Evolutionary conservation across 2,888 invertebrate genomes (phyloP).

Genomic region (Hydroisotoma schaefferi): DNA sequence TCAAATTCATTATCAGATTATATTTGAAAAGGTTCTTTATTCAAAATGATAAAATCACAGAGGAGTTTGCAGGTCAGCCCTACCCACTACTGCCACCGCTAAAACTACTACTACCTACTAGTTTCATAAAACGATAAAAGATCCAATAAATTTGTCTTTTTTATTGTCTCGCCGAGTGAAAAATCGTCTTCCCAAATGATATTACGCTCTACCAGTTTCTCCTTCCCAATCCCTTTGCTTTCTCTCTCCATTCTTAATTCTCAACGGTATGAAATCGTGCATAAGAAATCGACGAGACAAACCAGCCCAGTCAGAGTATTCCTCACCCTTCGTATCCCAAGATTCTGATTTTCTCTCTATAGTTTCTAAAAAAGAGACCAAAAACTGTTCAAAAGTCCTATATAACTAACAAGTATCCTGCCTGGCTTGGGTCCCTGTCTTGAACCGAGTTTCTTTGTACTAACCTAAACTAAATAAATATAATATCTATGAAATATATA

Average conservation of each 20-base stretch:
- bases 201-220: constrained; percentile 29
- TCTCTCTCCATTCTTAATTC: constrained; percentile 9
- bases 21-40: constrained; percentile 6
- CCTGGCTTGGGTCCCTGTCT: too few species aligned
- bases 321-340: too few species aligned
- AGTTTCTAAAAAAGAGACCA: too few species aligned
- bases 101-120: too few species aligned
- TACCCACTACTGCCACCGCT: not conserved
- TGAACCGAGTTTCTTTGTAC: too few species aligned
- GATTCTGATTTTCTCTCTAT: too few species aligned
- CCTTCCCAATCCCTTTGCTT: not conserved
- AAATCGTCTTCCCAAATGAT: constrained; percentile 32
- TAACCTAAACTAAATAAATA: too few species aligned
- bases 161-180: constrained; percentile 40
- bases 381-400: too few species aligned
- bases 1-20: constrained; percentile 10
- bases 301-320: too few species aligned
- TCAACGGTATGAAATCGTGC: constrained; percentile 9
- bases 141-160: constrained; percentile 43
- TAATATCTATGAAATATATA: too few species aligned
- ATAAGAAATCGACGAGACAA: not conserved
- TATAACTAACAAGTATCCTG: too few species aligned
- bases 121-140: constrained; percentile 34
- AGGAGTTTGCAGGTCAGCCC: constrained; percentile 6
- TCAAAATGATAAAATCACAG: constrained; percentile 8